A percentile compares a stretch with the other conserved stretches of the same genome.
Conservation (phyloP, 2,113 vertebrate species). For the Loxodonta africana region DNA sequence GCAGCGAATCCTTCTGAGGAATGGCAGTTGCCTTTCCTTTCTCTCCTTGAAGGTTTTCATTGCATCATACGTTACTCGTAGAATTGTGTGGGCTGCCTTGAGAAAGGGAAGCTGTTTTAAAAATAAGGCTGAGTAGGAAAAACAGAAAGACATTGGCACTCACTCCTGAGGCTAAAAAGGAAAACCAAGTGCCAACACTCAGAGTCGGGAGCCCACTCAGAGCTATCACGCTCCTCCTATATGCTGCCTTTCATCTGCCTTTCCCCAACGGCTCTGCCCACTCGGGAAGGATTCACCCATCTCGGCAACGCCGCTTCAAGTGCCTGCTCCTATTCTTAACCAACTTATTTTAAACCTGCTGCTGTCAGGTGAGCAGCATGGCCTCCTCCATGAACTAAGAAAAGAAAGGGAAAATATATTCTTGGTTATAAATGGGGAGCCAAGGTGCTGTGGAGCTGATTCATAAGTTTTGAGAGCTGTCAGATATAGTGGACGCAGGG, state of each 20-base stretch:
- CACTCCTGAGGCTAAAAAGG: not conserved
- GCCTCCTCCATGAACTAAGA: not conserved
- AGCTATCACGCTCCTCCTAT: not conserved
- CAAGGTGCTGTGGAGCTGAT: not conserved
- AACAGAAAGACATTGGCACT: constrained; percentile 27
- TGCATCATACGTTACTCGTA: not conserved
- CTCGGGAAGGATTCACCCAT: not conserved
- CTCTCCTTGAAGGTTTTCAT: constrained; percentile 50
- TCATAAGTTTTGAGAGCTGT: not conserved
- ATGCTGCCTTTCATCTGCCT: not conserved
- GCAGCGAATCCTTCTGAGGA: not conserved
- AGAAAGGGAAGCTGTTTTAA: constrained; percentile 56
- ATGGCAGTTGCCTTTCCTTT: constrained; percentile 27
- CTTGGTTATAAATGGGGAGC: not conserved
- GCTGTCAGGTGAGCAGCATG: constrained; percentile 44
- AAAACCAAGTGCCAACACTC: not conserved
- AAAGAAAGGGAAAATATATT: not conserved
- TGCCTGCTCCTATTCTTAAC: constrained; percentile 45
- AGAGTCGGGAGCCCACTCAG: not conserved
- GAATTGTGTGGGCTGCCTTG: not conserved
- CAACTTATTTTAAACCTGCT: constrained; percentile 55
- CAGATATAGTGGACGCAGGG: not conserved
- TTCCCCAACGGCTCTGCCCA: not conserved
- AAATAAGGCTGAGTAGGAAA: constrained; percentile 69
- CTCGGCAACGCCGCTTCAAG: rapidly evolving